Conservation (phyloP, 2,113 vertebrate species). For the Chinchilla lanigera region DNA sequence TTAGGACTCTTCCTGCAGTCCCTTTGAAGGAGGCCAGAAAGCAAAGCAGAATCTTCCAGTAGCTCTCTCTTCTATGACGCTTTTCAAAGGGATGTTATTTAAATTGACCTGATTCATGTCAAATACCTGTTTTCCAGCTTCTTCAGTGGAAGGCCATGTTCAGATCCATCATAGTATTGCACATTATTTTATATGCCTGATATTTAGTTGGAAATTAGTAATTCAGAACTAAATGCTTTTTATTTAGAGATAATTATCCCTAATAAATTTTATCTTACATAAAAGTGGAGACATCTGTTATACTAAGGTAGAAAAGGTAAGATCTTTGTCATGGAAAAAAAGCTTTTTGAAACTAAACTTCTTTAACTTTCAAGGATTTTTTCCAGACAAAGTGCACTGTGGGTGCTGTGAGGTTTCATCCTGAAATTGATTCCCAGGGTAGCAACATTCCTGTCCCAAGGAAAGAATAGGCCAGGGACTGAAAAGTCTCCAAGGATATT, state of each 20-base stretch:
- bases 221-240: conserved; percentile 85
- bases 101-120: conserved; percentile 80
- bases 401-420: not conserved
- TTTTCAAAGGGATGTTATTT: conserved; percentile 73
- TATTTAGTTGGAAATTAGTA: conserved; percentile 84
- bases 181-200: conserved; percentile 87
- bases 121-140: conserved; percentile 82
- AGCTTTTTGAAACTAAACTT: conserved; percentile 58
- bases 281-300: conserved; percentile 79
- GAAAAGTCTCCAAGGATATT: not conserved
- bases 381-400: conserved; percentile 84
- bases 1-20: conserved; percentile 66
- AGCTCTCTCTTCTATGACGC: conserved; percentile 82
- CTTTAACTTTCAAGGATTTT: conserved; percentile 56
- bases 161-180: conserved; percentile 83
- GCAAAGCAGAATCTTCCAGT: conserved; percentile 83
- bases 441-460: not conserved
- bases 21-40: conserved; percentile 81
- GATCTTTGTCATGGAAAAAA: conserved; percentile 58
- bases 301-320: conserved; percentile 61
- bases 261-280: conserved; percentile 84
- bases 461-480: not conserved
- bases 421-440: not conserved
- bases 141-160: conserved; percentile 82
- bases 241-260: conserved; percentile 83